A percentile compares a stretch with the other conserved stretches of the same genome.
phyloP scores from a whole-genome alignment of 2,888 invertebrate genomes.

The Abrostola triplasia region DNA sequence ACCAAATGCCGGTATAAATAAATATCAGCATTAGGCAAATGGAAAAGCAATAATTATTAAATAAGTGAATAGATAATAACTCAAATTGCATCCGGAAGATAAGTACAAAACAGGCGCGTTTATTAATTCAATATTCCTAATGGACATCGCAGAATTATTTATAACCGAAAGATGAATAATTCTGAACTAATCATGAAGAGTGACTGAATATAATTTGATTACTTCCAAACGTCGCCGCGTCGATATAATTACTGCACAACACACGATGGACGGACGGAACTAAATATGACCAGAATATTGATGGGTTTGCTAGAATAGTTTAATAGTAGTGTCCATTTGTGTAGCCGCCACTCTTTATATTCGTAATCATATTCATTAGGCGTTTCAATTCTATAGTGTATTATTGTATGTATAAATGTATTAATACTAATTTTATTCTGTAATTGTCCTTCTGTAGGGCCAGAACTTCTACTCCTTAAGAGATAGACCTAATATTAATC shows the following conservation, averaged over 20 bases:
- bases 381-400: slow-evolving; percentile 30
- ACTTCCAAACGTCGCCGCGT: slow-evolving; percentile 1
- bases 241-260: slow-evolving; percentile 3
- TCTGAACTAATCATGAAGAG: slow-evolving; percentile 43
- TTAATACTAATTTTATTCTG: not conserved
- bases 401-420: not conserved
- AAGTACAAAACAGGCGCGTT: slow-evolving; percentile 18
- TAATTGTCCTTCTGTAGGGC: not conserved
- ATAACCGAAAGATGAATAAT: slow-evolving; percentile 30
- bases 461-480: not conserved
- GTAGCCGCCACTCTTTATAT: slow-evolving; percentile 10
- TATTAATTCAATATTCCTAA: slow-evolving; percentile 27
- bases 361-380: slow-evolving; percentile 32
- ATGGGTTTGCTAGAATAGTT: slow-evolving; percentile 21
- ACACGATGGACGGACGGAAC: slow-evolving; percentile 12
- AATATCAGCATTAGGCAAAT: not conserved
- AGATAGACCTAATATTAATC: not conserved
- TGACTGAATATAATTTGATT: slow-evolving; percentile 31
- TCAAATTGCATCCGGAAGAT: not conserved
- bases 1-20: no score
- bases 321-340: slow-evolving; percentile 22
- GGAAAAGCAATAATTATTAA: not conserved
- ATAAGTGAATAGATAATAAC: not conserved
- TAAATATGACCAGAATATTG: slow-evolving; percentile 39
- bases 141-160: slow-evolving; percentile 20